Conservation (phyloP, 2,113 vertebrate species). For the Leptosomus discolor region DNA sequence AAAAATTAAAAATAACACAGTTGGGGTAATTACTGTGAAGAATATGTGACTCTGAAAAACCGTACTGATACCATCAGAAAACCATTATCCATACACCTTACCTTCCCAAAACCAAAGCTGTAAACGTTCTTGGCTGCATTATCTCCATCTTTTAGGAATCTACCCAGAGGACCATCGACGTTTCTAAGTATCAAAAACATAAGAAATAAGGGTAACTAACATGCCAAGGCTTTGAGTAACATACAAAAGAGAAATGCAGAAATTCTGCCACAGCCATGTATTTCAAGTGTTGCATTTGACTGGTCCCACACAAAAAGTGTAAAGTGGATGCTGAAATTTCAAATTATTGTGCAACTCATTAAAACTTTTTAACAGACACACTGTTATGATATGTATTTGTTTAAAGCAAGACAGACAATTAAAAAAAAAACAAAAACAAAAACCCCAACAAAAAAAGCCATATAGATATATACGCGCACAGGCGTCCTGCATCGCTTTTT, state of each 20-base stretch:
- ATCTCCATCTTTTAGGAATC: constrained; percentile 48
- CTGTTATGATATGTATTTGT: neutral
- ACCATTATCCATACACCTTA: constrained; percentile 13
- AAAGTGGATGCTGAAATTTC: neutral
- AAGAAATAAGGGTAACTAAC: neutral
- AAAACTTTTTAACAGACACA: neutral
- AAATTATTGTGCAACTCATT: neutral
- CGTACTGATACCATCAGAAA: neutral
- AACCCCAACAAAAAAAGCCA: too few relatives aligned
- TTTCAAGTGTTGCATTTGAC: neutral
- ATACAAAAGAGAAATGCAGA: neutral
- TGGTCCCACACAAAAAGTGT: neutral
- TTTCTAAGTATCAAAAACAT: constrained; percentile 59
- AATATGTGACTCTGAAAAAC: neutral
- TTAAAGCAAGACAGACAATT: neutral
- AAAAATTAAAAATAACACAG: neutral
- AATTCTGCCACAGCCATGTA: neutral
- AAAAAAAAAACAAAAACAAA: too few relatives aligned
- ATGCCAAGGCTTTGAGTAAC: neutral
- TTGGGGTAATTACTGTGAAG: neutral
- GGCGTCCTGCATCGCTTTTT: neutral
- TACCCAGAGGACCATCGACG: constrained; percentile 59
- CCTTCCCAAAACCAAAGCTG: constrained; percentile 90
- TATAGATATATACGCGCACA: rapidly evolving
- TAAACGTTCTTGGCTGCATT: constrained; percentile 63